Conservation (phyloP, 2,113 vertebrate species). For the Heterocephalus glaber region DNA sequence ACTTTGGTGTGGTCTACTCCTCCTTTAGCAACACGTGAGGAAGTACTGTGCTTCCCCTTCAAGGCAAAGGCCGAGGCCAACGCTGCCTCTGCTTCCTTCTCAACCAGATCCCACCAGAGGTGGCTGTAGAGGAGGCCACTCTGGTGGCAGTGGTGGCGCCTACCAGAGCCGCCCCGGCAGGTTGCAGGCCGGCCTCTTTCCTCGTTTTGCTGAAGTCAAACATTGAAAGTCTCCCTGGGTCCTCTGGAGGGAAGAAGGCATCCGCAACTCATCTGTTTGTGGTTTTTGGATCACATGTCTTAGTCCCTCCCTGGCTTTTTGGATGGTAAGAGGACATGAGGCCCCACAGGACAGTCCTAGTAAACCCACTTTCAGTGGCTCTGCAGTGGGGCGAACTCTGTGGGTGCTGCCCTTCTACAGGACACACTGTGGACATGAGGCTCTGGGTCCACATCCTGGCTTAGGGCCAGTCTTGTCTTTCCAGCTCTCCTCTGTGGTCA, state of each 20-base stretch:
- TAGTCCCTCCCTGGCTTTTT: background rate
- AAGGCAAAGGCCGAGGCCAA: too few species aligned
- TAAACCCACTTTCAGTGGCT: background rate
- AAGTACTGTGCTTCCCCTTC: too few species aligned
- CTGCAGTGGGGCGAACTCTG: background rate
- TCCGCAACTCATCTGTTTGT: background rate
- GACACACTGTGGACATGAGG: background rate
- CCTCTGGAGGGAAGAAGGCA: background rate
- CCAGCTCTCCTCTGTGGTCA: background rate
- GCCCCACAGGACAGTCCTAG: background rate
- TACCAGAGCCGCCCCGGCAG: too few species aligned
- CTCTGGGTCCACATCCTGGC: background rate
- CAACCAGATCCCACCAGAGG: too few species aligned
- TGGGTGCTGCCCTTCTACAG: background rate
- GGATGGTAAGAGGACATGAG: background rate
- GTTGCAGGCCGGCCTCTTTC: too few species aligned
- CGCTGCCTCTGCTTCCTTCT: too few species aligned
- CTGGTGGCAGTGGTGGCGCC: too few species aligned
- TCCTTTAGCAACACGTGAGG: too few species aligned
- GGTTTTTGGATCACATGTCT: background rate
- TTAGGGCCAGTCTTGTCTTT: background rate
- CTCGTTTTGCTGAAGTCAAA: constrained; percentile 1
- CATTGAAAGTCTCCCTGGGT: background rate
- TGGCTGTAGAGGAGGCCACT: too few species aligned
- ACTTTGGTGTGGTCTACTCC: too few species aligned